A percentile compares a stretch with the other conserved stretches of the same genome.
Evolutionary conservation across 2,113 vertebrate genomes (phyloP).

Genomic region (Chamaetylas fuelleborni): DNA sequence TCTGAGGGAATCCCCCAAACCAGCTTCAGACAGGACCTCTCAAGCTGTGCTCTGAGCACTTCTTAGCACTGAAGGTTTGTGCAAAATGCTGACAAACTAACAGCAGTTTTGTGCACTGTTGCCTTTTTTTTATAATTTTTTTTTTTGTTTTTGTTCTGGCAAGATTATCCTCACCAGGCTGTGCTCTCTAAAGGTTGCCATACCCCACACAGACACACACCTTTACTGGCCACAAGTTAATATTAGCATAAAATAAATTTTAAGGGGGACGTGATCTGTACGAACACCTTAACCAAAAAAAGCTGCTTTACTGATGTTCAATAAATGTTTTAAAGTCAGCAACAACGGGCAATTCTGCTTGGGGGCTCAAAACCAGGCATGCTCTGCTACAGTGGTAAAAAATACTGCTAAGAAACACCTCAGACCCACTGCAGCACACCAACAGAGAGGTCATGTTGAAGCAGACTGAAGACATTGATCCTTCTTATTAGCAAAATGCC

Average conservation of each 20-base stretch:
- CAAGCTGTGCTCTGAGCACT: background rate
- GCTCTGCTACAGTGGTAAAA: background rate
- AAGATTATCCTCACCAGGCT: background rate
- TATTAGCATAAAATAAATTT: background rate
- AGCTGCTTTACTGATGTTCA: background rate
- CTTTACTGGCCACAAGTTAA: background rate
- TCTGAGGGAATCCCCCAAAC: conserved; percentile 39
- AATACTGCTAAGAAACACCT: background rate
- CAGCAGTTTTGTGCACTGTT: background rate
- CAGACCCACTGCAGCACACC: background rate
- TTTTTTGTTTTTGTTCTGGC: background rate
- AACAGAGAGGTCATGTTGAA: background rate
- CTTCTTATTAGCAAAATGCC: background rate
- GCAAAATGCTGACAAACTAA: background rate
- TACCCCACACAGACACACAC: background rate
- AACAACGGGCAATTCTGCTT: background rate
- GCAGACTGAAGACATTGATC: background rate
- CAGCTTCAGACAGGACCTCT: background rate
- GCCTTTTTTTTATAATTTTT: background rate
- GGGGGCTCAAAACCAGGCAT: background rate
- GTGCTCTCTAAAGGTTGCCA: background rate
- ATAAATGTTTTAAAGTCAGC: background rate
- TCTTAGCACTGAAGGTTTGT: background rate
- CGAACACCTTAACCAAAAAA: background rate
- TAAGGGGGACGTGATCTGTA: background rate